phyloP scores from a whole-genome alignment of 2,113 vertebrate genomes.

The Dipodomys ordii region DNA sequence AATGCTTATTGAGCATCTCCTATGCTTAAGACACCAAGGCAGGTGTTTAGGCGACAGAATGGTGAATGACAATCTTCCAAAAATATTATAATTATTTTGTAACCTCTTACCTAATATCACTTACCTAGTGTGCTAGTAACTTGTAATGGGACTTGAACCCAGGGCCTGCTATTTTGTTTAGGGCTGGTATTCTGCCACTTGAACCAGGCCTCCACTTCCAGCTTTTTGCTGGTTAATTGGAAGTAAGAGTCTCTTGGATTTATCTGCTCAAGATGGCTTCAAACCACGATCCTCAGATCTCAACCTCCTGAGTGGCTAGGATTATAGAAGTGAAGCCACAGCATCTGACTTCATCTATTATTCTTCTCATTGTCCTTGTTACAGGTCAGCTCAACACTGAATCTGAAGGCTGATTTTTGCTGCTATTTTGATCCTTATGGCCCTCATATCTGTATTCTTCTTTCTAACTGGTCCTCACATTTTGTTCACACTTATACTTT shows the following conservation, averaged over 20 bases:
- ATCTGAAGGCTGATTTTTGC: neutral
- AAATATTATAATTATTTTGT: conserved; percentile 26
- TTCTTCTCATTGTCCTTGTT: neutral
- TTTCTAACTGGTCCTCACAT: neutral
- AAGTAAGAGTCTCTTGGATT: no score
- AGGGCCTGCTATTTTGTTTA: no score
- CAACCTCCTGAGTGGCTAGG: no score
- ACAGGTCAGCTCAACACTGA: neutral
- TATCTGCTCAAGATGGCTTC: no score
- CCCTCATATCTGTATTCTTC: neutral
- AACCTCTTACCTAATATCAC: neutral
- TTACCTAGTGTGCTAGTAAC: neutral
- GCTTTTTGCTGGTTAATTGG: no score
- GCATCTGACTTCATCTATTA: neutral
- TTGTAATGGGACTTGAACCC: no score
- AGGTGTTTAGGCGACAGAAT: neutral
- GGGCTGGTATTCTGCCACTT: no score
- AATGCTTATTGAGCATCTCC: neutral
- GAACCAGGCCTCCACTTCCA: no score
- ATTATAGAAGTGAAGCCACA: no score
- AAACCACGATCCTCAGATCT: no score
- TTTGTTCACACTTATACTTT: neutral
- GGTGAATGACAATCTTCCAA: conserved; percentile 29
- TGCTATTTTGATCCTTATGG: neutral
- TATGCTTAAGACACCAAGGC: neutral